phyloP scores from a whole-genome alignment of 2,797 vertebrate genomes.

The Decapterus maruadsi region DNA sequence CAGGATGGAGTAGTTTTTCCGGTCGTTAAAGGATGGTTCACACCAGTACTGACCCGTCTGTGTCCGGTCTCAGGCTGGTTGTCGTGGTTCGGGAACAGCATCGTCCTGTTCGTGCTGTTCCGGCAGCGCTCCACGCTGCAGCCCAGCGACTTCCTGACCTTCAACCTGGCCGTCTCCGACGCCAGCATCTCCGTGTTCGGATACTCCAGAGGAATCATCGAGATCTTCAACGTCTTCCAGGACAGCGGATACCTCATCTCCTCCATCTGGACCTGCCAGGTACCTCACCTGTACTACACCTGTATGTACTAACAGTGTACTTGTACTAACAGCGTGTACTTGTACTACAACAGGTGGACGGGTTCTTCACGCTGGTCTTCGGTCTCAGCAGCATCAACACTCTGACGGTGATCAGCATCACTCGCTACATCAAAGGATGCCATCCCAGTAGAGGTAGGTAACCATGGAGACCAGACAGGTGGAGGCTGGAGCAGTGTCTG shows the following conservation, averaged over 20 bases:
- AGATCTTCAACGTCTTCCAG: slow-evolving; percentile 89
- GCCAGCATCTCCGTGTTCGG: slow-evolving; percentile 87
- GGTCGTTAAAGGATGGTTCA: no score
- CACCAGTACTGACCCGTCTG: no score
- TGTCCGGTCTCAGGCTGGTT: no score
- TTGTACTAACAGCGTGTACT: no score
- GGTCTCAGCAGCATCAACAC: slow-evolving; percentile 90
- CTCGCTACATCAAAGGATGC: slow-evolving; percentile 87
- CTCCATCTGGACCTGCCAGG: slow-evolving; percentile 89
- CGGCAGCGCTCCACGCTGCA: slow-evolving; percentile 85
- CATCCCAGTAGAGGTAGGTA: slow-evolving; percentile 76
- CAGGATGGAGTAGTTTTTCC: no score
- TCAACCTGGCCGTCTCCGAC: slow-evolving; percentile 88
- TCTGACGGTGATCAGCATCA: slow-evolving; percentile 89
- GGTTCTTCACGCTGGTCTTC: slow-evolving; percentile 88
- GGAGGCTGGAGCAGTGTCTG: no score
- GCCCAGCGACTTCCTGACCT: slow-evolving; percentile 87
- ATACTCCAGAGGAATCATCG: slow-evolving; percentile 88
- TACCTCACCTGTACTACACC: slow-evolving; percentile 52
- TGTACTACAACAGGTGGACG: slow-evolving; percentile 83
- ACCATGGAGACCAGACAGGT: no score
- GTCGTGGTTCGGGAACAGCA: slow-evolving; percentile 90
- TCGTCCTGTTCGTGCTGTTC: slow-evolving; percentile 87
- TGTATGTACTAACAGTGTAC: no score
- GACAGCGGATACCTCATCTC: slow-evolving; percentile 86